phyloP scores from a whole-genome alignment of 2,113 vertebrate species.

The Aramus guarauna region DNA sequence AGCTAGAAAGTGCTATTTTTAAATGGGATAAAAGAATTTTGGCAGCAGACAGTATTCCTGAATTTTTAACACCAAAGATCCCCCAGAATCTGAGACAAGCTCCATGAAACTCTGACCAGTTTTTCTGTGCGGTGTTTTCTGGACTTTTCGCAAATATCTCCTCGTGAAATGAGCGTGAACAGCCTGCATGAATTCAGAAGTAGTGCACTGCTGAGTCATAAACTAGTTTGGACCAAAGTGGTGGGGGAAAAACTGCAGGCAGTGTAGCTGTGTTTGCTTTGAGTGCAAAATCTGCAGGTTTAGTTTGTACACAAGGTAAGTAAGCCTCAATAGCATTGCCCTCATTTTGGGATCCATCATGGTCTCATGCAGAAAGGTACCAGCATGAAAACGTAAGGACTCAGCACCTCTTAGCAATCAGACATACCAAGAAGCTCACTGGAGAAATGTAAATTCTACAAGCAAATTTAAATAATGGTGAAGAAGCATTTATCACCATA shows the following conservation, averaged over 20 bases:
- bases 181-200: not conserved
- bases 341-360: not conserved
- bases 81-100: not conserved
- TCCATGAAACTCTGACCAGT: not conserved
- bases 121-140: not conserved
- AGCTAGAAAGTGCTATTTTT: not conserved
- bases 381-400: not conserved
- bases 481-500: not conserved
- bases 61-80: not conserved
- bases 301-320: not conserved
- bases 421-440: not conserved
- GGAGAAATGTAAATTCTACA: not conserved
- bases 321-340: not conserved
- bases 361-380: not conserved
- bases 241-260: not conserved
- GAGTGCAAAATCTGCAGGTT: not conserved
- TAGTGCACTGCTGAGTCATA: rapidly evolving
- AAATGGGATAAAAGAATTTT: not conserved
- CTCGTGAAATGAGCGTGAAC: not conserved
- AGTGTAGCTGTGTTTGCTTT: not conserved
- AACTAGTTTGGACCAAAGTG: not conserved
- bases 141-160: not conserved
- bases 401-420: not conserved
- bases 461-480: not conserved
- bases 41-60: not conserved